Conservation (phyloP, 2,797 vertebrate species). For the Dryobates pubescens region DNA sequence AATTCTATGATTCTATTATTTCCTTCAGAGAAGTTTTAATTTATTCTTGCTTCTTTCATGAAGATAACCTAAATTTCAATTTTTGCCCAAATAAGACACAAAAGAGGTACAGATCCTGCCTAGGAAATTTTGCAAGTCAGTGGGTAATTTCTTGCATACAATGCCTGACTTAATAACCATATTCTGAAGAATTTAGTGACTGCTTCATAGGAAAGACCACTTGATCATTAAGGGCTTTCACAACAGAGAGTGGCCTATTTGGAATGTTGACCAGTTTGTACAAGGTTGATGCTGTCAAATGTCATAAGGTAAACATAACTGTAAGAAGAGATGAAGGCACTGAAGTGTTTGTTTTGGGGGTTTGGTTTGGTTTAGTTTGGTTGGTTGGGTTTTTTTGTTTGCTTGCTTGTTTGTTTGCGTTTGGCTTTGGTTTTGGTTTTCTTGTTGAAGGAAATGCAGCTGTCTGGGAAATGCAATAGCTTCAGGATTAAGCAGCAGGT, state of each 20-base stretch:
- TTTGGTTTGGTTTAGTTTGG: neutral
- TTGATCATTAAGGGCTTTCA: neutral
- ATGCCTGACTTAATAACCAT: neutral
- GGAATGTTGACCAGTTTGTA: neutral
- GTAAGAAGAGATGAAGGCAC: neutral
- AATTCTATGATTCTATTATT: neutral
- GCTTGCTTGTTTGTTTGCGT: neutral
- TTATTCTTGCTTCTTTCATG: neutral
- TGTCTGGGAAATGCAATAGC: neutral
- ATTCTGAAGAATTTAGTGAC: neutral
- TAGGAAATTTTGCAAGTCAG: neutral
- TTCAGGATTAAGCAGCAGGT: neutral
- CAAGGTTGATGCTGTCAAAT: neutral
- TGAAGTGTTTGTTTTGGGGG: neutral
- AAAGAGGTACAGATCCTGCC: neutral
- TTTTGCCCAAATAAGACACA: neutral
- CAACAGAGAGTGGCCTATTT: neutral
- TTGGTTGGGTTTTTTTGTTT: too few relatives aligned
- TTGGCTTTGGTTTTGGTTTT: neutral
- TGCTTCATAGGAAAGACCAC: neutral
- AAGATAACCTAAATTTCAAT: neutral
- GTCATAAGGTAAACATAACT: neutral
- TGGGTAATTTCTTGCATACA: neutral
- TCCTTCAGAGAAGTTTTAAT: neutral
- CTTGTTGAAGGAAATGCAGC: neutral